A percentile compares a stretch with the other conserved stretches of the same genome.
Conservation (phyloP, 2,113 vertebrate species). For the Mirza zaza region DNA sequence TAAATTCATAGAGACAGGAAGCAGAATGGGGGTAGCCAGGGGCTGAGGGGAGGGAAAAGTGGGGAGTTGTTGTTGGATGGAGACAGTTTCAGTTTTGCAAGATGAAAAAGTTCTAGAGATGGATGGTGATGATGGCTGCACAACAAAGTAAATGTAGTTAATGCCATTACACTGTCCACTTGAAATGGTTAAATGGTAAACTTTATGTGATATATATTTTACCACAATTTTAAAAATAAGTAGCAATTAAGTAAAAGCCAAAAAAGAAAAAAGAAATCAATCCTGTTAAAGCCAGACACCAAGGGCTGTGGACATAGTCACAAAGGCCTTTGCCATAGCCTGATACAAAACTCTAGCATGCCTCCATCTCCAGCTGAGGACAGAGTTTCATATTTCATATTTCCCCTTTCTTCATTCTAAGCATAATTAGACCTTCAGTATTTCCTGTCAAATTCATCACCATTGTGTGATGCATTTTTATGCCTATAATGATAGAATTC, state of each 20-base stretch:
- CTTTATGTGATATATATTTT: not conserved
- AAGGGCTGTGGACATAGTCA: accelerated
- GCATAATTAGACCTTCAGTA: not conserved
- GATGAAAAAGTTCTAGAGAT: not conserved
- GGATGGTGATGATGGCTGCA: accelerated
- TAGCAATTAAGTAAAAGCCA: not conserved
- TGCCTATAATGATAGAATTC: not conserved
- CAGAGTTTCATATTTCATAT: accelerated
- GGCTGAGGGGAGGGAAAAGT: too few species aligned
- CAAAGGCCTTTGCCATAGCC: too few species aligned
- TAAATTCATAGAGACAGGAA: not conserved
- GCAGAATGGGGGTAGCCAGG: not conserved
- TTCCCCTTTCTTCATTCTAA: not conserved
- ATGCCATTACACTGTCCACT: not conserved
- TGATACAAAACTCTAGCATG: accelerated
- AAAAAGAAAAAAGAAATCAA: not conserved
- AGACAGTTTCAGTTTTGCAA: not conserved
- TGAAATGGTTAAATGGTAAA: not conserved
- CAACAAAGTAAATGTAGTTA: not conserved
- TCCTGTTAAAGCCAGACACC: not conserved
- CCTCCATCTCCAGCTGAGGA: not conserved
- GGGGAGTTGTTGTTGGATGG: too few species aligned
- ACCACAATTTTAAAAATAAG: not conserved
- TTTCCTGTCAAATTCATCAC: not conserved
- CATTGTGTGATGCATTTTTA: not conserved